These are phyloP conservation scores for Rhipidura dahli DNA, from an alignment of 2,113 vertebrate genomes.

Conservation along the genomic window DNA sequence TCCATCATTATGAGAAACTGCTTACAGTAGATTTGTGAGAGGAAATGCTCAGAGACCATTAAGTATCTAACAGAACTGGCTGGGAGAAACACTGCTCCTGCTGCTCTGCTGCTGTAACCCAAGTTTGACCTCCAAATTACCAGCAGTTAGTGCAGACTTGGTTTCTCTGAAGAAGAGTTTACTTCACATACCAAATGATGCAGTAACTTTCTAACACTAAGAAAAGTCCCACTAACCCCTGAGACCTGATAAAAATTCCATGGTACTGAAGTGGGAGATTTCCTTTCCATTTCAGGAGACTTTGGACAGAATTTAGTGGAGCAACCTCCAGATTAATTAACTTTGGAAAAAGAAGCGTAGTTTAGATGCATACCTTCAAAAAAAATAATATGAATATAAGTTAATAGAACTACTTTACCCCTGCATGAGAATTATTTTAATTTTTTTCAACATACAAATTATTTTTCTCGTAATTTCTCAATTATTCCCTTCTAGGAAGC, in stretches of 20 bases:
- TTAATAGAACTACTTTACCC: neutral
- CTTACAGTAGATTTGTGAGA: neutral
- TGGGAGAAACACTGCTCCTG: neutral
- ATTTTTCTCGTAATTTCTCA: neutral
- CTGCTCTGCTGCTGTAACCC: neutral
- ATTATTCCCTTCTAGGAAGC: neutral
- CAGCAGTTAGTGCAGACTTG: neutral
- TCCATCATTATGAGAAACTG: neutral
- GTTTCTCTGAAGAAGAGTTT: neutral
- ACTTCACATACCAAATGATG: neutral
- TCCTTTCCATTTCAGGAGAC: neutral
- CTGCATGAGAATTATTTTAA: neutral
- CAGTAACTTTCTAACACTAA: neutral
- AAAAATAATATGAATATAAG: neutral
- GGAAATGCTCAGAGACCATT: neutral
- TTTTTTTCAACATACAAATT: neutral
- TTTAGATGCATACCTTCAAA: neutral
- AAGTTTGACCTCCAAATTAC: neutral
- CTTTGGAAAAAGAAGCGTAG: neutral
- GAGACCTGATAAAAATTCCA: neutral
- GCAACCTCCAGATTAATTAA: neutral
- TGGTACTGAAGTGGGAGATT: accelerated
- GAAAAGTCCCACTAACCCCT: neutral
- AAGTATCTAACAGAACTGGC: neutral
- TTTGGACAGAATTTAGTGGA: neutral